phyloP scores from a whole-genome alignment of 2,113 vertebrate genomes.

The Centrocercus urophasianus region DNA sequence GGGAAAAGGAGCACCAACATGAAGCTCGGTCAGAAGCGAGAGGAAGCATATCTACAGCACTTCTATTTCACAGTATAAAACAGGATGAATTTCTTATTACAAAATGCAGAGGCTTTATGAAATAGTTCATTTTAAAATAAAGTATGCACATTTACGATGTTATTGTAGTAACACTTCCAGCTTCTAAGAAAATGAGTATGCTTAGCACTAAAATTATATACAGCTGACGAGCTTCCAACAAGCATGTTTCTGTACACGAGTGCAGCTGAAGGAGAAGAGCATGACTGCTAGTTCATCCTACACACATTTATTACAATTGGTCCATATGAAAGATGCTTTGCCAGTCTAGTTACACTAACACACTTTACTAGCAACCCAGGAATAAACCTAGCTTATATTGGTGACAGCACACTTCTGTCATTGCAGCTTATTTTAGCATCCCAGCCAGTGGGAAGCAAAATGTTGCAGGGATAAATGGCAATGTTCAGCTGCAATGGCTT shows the following conservation, averaged over 20 bases:
- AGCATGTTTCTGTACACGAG: constrained; percentile 7
- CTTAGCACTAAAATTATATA: constrained; percentile 42
- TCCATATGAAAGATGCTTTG: background rate
- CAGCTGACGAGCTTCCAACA: constrained; percentile 33
- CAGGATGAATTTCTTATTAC: background rate
- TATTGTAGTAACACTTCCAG: constrained; percentile 32
- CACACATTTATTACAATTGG: background rate
- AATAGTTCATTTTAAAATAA: constrained; percentile 41
- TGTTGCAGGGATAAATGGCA: background rate
- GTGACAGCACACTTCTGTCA: background rate
- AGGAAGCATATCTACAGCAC: background rate
- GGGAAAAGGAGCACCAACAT: background rate
- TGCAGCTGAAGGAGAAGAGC: background rate
- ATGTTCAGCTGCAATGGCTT: background rate
- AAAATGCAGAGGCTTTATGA: constrained; percentile 6
- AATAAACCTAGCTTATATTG: background rate
- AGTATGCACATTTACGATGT: background rate
- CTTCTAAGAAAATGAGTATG: constrained; percentile 35
- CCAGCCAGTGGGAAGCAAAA: background rate
- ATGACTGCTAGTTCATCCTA: background rate
- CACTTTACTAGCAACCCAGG: background rate
- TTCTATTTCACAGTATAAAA: constrained; percentile 18
- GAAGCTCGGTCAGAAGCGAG: background rate
- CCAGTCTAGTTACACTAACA: background rate
- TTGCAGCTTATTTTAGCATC: background rate